phyloP scores from a whole-genome alignment of 2,797 vertebrate species.

The Siniperca scherzeri region DNA sequence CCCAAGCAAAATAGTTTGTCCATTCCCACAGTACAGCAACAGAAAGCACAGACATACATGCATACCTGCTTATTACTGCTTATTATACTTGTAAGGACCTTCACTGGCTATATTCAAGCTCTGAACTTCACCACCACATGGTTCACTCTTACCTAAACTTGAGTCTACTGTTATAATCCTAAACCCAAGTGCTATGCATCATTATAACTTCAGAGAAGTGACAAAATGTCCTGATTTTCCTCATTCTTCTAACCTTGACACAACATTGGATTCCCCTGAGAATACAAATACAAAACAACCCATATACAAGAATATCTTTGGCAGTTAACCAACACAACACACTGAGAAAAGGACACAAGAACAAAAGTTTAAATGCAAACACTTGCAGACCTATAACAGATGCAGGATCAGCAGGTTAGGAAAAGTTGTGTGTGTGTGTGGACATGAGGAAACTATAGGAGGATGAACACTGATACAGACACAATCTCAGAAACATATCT shows the following conservation, averaged over 20 bases:
- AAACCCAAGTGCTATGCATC: neutral
- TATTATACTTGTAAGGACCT: neutral
- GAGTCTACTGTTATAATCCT: neutral
- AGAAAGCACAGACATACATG: constrained; percentile 1
- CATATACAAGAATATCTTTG: neutral
- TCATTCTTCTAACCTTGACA: neutral
- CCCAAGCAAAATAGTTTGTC: constrained; percentile 25
- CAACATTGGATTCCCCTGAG: neutral
- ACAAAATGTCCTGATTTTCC: neutral
- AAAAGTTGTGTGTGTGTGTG: neutral
- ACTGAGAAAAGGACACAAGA: neutral
- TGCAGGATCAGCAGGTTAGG: constrained; percentile 32
- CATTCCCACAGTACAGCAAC: constrained; percentile 37
- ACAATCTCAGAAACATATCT: too few relatives aligned
- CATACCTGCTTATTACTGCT: constrained; percentile 7
- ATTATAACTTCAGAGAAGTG: neutral
- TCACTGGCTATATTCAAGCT: neutral
- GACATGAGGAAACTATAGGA: neutral
- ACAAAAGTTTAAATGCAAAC: neutral
- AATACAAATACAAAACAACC: neutral
- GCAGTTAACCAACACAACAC: neutral
- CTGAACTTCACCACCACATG: neutral
- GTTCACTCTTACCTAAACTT: neutral
- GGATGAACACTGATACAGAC: neutral
- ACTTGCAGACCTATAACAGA: neutral